Percentiles rank a stretch among this genome's conserved stretches.
Evolutionary conservation across 2,888 invertebrate species (phyloP).

Genomic region (Amiota minor): DNA sequence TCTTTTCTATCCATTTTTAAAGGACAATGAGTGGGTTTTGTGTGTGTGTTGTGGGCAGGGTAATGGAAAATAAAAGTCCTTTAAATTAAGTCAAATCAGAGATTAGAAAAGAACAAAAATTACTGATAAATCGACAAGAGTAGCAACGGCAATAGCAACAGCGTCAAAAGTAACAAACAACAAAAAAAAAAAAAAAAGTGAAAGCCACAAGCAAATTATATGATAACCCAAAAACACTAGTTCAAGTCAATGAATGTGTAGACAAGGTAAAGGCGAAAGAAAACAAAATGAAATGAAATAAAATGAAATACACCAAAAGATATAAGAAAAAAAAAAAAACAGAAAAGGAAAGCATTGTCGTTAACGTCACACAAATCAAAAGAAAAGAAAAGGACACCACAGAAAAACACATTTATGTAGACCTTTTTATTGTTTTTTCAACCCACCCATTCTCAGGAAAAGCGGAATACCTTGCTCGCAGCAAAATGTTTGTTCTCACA

Average conservation of each 20-base stretch:
- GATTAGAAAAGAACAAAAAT: not conserved
- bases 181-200: not conserved
- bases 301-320: not conserved
- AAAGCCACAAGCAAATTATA: not conserved
- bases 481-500: slow-evolving; percentile 3
- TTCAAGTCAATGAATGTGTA: too few species aligned
- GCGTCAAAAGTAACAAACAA: not conserved
- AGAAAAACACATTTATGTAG: slow-evolving; percentile 19
- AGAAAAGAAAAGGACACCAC: not conserved
- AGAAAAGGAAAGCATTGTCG: slow-evolving; percentile 13
- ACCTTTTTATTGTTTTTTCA: slow-evolving; percentile 5
- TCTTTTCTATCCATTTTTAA: too few species aligned
- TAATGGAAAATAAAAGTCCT: not conserved
- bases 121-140: slow-evolving; percentile 17
- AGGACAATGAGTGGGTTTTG: too few species aligned
- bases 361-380: slow-evolving; percentile 18
- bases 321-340: not conserved
- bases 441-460: not conserved
- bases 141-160: not conserved
- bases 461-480: not conserved
- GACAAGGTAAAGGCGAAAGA: not conserved
- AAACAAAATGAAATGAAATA: not conserved
- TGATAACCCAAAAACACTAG: too few species aligned
- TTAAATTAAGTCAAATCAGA: slow-evolving; percentile 13
- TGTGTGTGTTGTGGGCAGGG: too few species aligned